Percentiles rank a stretch among this genome's conserved stretches.
These are phyloP conservation scores for Columbina picui DNA, from an alignment of 2,113 vertebrate species.

Conservation along the genomic window DNA sequence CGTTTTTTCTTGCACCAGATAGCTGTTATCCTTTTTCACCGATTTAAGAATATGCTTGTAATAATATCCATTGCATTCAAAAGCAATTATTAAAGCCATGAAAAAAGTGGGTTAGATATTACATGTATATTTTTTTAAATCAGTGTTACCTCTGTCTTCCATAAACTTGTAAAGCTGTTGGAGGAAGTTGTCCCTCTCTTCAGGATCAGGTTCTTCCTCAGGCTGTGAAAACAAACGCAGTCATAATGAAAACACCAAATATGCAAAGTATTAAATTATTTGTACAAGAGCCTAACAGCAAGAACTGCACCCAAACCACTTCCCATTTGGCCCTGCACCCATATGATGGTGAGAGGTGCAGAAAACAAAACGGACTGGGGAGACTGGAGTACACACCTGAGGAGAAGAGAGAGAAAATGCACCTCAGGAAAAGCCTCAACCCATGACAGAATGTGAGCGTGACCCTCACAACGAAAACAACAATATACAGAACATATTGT, in stretches of 20 bases:
- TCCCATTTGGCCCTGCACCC: not conserved
- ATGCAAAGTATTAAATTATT: not conserved
- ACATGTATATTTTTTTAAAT: not conserved
- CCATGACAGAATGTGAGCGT: not conserved
- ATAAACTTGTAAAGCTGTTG: conserved; percentile 99
- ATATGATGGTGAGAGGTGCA: not conserved
- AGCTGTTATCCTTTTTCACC: not conserved
- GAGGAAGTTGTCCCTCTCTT: conserved; percentile 96
- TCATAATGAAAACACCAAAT: conserved; percentile 11
- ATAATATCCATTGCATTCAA: not conserved
- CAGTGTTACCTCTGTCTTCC: conserved; percentile 90
- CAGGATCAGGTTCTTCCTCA: conserved; percentile 95
- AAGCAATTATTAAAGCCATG: not conserved
- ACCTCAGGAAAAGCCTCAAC: not conserved
- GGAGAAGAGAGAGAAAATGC: not conserved
- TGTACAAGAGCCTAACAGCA: not conserved
- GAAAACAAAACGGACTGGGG: not conserved
- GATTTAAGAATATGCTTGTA: not conserved
- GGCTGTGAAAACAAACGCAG: conserved; percentile 78
- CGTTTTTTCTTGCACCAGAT: not conserved
- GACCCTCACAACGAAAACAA: not conserved
- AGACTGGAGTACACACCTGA: not conserved
- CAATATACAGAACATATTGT: rapidly evolving
- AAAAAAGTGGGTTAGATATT: not conserved
- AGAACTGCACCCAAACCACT: not conserved